Conservation (phyloP, 1,140 invertebrate species). For the Rhopalosiphum maidis region DNA sequence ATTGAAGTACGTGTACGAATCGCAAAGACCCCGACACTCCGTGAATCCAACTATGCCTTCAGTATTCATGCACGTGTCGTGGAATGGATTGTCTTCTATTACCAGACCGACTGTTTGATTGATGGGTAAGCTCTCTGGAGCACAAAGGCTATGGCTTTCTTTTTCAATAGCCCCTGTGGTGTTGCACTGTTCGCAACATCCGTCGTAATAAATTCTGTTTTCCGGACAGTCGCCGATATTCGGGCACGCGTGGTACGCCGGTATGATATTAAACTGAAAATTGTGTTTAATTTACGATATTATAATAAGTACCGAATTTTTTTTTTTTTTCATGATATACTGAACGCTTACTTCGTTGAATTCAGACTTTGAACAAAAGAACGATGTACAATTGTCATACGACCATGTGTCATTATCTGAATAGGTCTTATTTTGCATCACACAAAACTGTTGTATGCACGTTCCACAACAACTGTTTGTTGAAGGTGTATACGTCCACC, state of each 20-base stretch:
- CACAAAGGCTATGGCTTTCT: constrained; percentile 64
- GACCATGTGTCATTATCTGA: constrained; percentile 70
- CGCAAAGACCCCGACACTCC: constrained; percentile 72
- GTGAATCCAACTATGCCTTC: constrained; percentile 68
- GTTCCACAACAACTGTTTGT: constrained; percentile 72
- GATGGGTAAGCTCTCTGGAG: constrained; percentile 65
- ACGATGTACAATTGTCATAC: constrained; percentile 72
- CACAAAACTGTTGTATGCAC: constrained; percentile 72
- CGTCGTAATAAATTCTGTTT: constrained; percentile 67
- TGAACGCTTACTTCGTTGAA: constrained; percentile 32
- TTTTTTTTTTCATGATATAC: too few species aligned
- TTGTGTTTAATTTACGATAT: not conserved
- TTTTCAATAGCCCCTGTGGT: constrained; percentile 61
- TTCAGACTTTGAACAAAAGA: constrained; percentile 64
- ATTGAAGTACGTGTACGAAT: constrained; percentile 72
- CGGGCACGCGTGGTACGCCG: constrained; percentile 66
- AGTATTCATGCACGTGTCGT: constrained; percentile 71
- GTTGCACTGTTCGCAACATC: constrained; percentile 74
- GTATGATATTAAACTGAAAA: constrained; percentile 47
- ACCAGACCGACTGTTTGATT: constrained; percentile 68
- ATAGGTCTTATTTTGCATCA: constrained; percentile 67
- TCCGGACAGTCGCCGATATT: constrained; percentile 69
- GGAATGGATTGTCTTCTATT: constrained; percentile 62
- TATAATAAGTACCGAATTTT: not conserved
- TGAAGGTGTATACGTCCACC: constrained; percentile 60